Conservation (phyloP, 2,797 vertebrate genomes). For the Peromyscus eremicus region DNA sequence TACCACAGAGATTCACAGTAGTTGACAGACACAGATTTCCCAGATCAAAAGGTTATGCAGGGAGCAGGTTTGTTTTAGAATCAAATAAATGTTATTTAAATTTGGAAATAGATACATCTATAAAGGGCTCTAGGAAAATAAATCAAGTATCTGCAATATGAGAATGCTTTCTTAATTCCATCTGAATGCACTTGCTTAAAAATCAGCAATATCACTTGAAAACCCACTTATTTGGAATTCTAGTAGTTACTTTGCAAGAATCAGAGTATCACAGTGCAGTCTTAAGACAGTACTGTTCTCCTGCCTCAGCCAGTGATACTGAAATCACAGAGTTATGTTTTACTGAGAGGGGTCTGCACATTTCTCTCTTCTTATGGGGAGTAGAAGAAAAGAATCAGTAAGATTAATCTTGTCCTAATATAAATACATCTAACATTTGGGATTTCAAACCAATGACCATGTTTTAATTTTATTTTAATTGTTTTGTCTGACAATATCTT, state of each 20-base stretch:
- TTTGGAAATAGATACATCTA: slow-evolving; percentile 22
- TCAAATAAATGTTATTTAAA: slow-evolving; percentile 36
- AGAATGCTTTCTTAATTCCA: not conserved
- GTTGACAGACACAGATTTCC: not conserved
- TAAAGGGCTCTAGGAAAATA: not conserved
- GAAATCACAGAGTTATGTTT: slow-evolving; percentile 8
- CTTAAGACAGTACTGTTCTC: not conserved
- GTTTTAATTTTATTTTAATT: slow-evolving; percentile 46
- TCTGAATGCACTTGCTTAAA: not conserved
- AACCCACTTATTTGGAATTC: slow-evolving; percentile 29
- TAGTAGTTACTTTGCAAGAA: slow-evolving; percentile 34
- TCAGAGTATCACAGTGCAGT: not conserved
- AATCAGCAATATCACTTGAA: slow-evolving; percentile 3
- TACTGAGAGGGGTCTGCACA: not conserved
- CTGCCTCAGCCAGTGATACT: not conserved
- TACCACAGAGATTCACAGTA: not conserved
- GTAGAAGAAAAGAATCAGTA: slow-evolving; percentile 50
- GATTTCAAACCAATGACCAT: not conserved
- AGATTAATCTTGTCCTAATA: slow-evolving; percentile 47
- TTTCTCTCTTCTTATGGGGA: not conserved
- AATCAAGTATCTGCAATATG: not conserved
- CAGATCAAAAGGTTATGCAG: not conserved
- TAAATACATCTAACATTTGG: not conserved
- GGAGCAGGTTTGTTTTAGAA: slow-evolving; percentile 57
- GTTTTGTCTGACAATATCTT: not conserved